Conservation (phyloP, 2,888 invertebrate species). For the Eubasilissa splendida region DNA sequence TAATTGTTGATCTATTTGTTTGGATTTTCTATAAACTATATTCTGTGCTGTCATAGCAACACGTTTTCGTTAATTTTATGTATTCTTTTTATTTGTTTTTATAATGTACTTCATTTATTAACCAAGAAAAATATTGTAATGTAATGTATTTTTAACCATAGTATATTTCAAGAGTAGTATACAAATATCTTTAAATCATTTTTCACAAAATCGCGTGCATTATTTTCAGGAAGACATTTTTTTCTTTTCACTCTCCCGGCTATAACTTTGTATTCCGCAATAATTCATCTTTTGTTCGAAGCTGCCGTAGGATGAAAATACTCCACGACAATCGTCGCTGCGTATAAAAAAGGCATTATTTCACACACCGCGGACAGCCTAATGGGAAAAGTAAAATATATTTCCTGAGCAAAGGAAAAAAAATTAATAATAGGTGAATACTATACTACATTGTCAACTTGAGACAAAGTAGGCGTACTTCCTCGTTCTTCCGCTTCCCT, state of each 20-base stretch:
- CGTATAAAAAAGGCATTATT: constrained; percentile 19
- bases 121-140: no score
- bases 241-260: background rate
- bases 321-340: constrained; percentile 11
- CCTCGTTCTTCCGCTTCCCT: background rate
- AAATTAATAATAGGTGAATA: background rate
- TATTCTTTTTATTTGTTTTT: no score
- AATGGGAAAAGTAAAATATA: constrained; percentile 24
- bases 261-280: background rate
- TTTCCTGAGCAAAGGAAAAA: constrained; percentile 19
- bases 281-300: background rate
- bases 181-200: no score
- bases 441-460: constrained; percentile 36
- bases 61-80: no score
- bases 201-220: background rate
- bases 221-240: background rate
- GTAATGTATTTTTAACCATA: no score
- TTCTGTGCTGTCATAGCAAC: no score
- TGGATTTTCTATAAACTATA: no score
- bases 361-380: constrained; percentile 18
- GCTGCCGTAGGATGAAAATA: background rate
- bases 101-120: no score
- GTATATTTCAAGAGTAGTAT: no score
- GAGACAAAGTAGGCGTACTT: constrained; percentile 25
- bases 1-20: no score